Percentiles rank a stretch among this genome's conserved stretches.
These are phyloP conservation scores for Lutraria lutraria DNA, from an alignment of 2,888 invertebrate species.

Conservation along the genomic window DNA sequence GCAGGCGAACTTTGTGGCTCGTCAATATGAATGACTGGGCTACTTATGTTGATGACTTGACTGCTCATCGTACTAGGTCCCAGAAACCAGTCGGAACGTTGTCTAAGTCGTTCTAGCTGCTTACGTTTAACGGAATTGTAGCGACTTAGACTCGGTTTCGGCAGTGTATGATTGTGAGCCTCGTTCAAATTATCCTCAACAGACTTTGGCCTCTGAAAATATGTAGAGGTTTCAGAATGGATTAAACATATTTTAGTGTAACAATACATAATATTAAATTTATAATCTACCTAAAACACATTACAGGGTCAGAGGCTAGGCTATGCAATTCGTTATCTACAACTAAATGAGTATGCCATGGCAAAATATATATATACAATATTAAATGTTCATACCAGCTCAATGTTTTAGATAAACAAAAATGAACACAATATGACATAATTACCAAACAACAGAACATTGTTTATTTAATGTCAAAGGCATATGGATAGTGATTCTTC, in stretches of 20 bases:
- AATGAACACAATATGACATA: too few species aligned
- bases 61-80: constrained; percentile 87
- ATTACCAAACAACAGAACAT: too few species aligned
- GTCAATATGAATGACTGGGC: constrained; percentile 54
- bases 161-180: constrained; percentile 72
- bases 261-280: background rate
- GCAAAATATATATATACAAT: too few species aligned
- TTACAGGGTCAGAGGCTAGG: too few species aligned
- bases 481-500: background rate
- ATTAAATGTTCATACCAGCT: too few species aligned
- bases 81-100: constrained; percentile 97
- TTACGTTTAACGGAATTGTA: constrained; percentile 88
- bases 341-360: too few species aligned
- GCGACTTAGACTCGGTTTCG: constrained; percentile 83
- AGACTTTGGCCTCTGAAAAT: constrained; percentile 82
- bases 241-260: background rate
- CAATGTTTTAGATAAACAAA: too few species aligned
- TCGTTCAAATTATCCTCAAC: constrained; percentile 83
- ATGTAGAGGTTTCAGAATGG: background rate
- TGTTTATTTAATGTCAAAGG: too few species aligned
- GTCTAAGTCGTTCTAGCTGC: constrained; percentile 98
- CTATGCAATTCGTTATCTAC: too few species aligned
- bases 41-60: constrained; percentile 61
- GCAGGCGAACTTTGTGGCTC: constrained; percentile 27
- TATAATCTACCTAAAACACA: too few species aligned